Evolutionary conservation across 2,888 invertebrate species (phyloP), one percentile per base, ranked within the genome.

Genomic region (Drosophila emarginata): DNA sequence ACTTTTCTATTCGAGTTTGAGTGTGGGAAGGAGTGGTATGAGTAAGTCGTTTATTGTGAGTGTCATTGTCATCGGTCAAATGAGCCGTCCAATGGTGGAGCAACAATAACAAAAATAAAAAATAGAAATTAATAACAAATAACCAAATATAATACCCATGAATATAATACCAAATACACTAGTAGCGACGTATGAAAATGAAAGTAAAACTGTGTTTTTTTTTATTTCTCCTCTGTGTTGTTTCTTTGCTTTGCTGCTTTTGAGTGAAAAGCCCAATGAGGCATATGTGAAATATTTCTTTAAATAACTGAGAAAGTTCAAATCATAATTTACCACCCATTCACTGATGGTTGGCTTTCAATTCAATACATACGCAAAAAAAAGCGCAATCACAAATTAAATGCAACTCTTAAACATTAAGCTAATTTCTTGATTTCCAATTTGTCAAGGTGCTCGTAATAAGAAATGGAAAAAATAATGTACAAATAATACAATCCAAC

Each of bases 181-280:
- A 3, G 11, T 5, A 21, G 18, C 21, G 18, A 9, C 45, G 11
- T 45, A 45, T 50, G 69, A 79, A 80, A 81, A 79, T 65, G 77
- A 79, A 79, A 81, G 82, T 79, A 60, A 75, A 65, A 74, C 72
- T 64, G 59, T 74, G 59, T 45, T 66, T 56, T 4, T 21, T 12
- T 21, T 12, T 37, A n/a, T 37, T 11, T 45, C 21, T 45, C 12
- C 15, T n/a, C 7, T 37, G 36, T 21, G n/a, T 36, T 21, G 18
- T 45, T 32, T 32, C 40, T 39, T 54, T 23, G 45, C 45, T 18
- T 59, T 50, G 9, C 28, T 18, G 32, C 37, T 21, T 21, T 21
- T 18, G 21, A 54, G 54, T 54, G 54, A 54, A 54, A 54, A 36
- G 18, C 28, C 15, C 28, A 45, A 23, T 39, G 14, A 21, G 15